Conservation (phyloP, 2,888 invertebrate genomes). For the Microctonus brassicae region DNA sequence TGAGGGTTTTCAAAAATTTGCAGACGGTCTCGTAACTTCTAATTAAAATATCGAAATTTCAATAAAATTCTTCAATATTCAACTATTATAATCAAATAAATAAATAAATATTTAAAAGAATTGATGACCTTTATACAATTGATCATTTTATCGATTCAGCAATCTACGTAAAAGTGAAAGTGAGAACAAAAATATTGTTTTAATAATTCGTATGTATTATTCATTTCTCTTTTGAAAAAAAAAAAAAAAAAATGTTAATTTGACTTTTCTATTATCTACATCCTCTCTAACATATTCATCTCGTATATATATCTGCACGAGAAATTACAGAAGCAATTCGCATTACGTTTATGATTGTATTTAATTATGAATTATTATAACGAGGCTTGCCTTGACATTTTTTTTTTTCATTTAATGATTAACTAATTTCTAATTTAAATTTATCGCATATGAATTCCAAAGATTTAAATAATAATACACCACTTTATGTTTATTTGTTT, state of each 20-base stretch:
- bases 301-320: not conserved
- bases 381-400: conserved; percentile 56
- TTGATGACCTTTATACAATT: not conserved
- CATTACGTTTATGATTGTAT: not conserved
- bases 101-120: not conserved
- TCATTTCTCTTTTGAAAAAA: conserved; percentile 34
- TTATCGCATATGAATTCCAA: not conserved
- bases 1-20: conserved; percentile 59
- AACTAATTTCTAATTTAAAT: not conserved
- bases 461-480: not conserved
- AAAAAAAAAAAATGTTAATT: conserved; percentile 25
- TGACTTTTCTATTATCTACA: no score
- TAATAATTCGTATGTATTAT: conserved; percentile 22
- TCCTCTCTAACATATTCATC: conserved; percentile 20
- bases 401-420: conserved; percentile 17
- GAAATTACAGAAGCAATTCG: not conserved
- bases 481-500: conserved; percentile 3
- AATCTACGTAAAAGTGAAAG: conserved; percentile 13
- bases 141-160: not conserved
- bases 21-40: conserved; percentile 52
- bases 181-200: not conserved
- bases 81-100: not conserved
- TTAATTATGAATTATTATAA: conserved; percentile 19
- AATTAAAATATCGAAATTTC: conserved; percentile 43
- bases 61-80: not conserved